These are phyloP conservation scores for Pseudochirops corinnae DNA, from an alignment of 2,797 vertebrate genomes.

Conservation along the genomic window DNA sequence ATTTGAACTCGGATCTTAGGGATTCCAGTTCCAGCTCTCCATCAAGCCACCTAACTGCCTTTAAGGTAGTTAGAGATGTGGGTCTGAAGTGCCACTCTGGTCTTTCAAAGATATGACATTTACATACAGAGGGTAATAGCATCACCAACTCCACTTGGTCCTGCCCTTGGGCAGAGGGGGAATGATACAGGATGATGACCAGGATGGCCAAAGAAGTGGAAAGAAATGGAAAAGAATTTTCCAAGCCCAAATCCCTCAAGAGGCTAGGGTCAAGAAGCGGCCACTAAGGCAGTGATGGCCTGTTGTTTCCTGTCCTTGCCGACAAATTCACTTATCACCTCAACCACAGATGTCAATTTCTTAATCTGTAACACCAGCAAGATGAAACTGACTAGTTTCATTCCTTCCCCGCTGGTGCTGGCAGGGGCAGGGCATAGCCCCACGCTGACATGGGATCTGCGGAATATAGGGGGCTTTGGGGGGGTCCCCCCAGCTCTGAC, in stretches of 20 bases:
- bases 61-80: background rate
- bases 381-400: too few species aligned
- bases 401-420: too few species aligned
- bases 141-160: too few species aligned
- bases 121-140: too few species aligned
- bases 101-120: too few species aligned
- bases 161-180: too few species aligned
- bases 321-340: background rate
- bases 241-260: background rate
- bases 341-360: background rate
- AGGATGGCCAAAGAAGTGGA: too few species aligned
- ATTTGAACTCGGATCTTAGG: background rate
- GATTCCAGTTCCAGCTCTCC: background rate
- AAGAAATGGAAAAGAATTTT: background rate
- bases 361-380: background rate
- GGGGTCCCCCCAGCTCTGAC: too few species aligned
- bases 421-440: too few species aligned
- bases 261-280: too few species aligned
- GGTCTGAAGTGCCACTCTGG: background rate
- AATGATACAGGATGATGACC: background rate
- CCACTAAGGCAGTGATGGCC: background rate
- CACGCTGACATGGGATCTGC: too few species aligned
- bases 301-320: too few species aligned
- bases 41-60: background rate
- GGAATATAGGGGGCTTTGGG: background rate